Evolutionary conservation across 2,888 invertebrate species (phyloP).

Genomic region (Kryphioiulus occultus): DNA sequence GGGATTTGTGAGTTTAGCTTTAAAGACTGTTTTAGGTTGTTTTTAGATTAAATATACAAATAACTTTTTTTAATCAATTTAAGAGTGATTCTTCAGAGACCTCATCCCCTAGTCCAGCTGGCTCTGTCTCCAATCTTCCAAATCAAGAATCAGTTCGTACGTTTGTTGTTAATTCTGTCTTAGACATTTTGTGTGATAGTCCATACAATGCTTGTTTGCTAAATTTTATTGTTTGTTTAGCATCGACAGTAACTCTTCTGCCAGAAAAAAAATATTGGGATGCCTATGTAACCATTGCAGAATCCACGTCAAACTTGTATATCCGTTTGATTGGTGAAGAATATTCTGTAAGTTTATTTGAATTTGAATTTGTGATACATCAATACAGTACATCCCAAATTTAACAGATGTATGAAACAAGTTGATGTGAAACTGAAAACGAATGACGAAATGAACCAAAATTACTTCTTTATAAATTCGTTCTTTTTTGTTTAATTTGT

Average conservation of each 20-base stretch:
- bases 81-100: constrained; percentile 38
- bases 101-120: not conserved
- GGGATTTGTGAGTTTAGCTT: not conserved
- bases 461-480: not conserved
- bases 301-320: constrained; percentile 73
- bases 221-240: not conserved
- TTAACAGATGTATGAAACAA: not conserved
- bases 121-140: not conserved
- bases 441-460: not conserved
- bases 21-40: too few species aligned
- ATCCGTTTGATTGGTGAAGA: constrained; percentile 71
- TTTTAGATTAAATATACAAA: not conserved
- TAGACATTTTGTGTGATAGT: constrained; percentile 55
- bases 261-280: constrained; percentile 68
- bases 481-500: not conserved
- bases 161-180: constrained; percentile 50
- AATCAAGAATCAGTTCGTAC: not conserved
- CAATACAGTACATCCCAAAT: not conserved
- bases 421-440: not conserved
- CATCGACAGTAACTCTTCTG: constrained; percentile 51
- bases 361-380: not conserved
- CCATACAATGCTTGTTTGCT: not conserved
- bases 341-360: constrained; percentile 60
- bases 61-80: not conserved
- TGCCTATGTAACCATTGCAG: constrained; percentile 70